Conservation (phyloP, 92 coral and sea anemone genomes). For the Nematostella vectensis region DNA sequence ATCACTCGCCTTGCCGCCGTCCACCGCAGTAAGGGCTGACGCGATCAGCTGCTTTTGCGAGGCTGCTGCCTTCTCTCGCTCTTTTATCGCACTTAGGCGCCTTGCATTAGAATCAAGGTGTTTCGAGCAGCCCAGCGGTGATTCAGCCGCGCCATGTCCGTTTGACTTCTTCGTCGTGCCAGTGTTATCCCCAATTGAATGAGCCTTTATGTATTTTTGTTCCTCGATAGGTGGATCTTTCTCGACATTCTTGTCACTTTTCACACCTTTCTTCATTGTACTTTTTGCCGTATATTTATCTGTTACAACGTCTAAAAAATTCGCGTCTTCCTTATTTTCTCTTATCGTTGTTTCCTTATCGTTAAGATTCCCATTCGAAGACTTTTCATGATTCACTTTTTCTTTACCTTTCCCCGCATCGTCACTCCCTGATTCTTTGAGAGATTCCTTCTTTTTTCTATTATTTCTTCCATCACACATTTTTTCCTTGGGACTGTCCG, state of each 20-base stretch:
- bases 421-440: neutral
- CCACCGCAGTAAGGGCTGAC: conserved; percentile 66
- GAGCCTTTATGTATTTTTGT: too few species aligned
- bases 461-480: too few species aligned
- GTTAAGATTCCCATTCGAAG: too few species aligned
- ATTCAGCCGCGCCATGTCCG: too few species aligned
- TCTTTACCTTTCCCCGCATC: neutral
- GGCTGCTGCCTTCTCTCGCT: conserved; percentile 24
- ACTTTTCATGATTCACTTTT: too few species aligned
- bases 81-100: conserved; percentile 70
- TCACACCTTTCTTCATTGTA: neutral
- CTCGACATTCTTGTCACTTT: neutral
- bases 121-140: conserved; percentile 16
- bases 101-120: conserved; percentile 53
- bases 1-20: conserved; percentile 8
- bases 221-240: too few species aligned
- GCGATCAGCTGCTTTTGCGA: conserved; percentile 50
- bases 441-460: neutral
- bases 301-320: neutral
- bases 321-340: too few species aligned
- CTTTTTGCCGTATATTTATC: neutral
- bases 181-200: too few species aligned
- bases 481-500: too few species aligned
- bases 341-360: too few species aligned
- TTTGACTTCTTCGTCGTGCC: neutral